phyloP scores from a whole-genome alignment of 53 echinoderm and acorn worm genomes.

The Astropecten irregularis region DNA sequence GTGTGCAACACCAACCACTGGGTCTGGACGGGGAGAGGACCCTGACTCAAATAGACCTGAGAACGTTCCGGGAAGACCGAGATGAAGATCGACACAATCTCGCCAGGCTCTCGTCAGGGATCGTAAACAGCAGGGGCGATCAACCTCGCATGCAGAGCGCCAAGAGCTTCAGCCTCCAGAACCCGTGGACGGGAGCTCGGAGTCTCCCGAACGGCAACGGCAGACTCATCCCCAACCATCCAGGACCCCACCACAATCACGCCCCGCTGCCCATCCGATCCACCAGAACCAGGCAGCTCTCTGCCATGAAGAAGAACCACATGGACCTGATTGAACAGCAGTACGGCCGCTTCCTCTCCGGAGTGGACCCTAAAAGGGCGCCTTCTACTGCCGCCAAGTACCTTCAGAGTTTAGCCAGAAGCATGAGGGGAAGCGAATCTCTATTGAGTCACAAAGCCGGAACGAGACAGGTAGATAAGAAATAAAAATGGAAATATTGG shows the following conservation, averaged over 20 bases:
- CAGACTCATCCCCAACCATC: background rate
- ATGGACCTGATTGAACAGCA: constrained; percentile 73
- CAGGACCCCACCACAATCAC: background rate
- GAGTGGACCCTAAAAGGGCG: constrained; percentile 50
- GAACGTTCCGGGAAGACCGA: background rate
- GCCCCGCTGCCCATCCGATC: constrained; percentile 20
- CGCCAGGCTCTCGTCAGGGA: background rate
- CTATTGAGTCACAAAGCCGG: background rate
- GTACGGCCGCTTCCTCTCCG: constrained; percentile 70
- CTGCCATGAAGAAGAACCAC: constrained; percentile 45
- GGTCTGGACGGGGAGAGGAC: background rate
- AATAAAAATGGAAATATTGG: background rate
- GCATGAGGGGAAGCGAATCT: background rate
- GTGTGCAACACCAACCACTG: background rate
- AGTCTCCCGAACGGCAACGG: background rate
- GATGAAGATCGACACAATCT: background rate
- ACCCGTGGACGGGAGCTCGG: constrained; percentile 15
- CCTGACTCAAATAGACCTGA: constrained; percentile 10
- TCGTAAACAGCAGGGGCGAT: background rate
- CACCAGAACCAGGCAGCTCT: constrained; percentile 6
- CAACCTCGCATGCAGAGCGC: constrained; percentile 25
- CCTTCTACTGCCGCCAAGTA: constrained; percentile 67
- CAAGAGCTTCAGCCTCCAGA: constrained; percentile 11
- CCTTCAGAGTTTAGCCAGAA: constrained; percentile 24
- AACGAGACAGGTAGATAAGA: background rate